Evolutionary conservation across 2,888 invertebrate species (phyloP), one percentile per base, ranked within the genome.

Genomic region (Empis livida): DNA sequence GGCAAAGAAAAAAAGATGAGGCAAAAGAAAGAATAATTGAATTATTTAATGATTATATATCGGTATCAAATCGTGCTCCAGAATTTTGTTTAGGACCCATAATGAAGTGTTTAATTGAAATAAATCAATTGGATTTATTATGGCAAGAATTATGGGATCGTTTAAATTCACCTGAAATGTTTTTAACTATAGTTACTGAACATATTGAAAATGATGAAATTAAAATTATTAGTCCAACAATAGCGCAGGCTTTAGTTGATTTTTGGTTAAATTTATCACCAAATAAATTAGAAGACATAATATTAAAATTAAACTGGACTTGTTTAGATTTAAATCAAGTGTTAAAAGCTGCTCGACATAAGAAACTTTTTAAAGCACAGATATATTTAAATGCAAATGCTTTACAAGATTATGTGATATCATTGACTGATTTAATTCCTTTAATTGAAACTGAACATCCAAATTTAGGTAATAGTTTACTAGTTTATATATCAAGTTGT

Each of bases 401-500:
- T 10, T 76, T 90, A 61, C 70, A 68, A 40, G 89, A 90, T 64
- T 90, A 80, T 59, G 75, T 80, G 1, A 75, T 80, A 17, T 85
- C 88, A 1, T 65, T 90, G 48, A 81, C 80, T 49, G 85, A 82
- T 58, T 72, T 81, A 41, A 66, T 80, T 55, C 73, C 73, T 1
- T 68, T 75, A 51, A 59, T 80, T 39, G 68, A 71, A 5, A 61
- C 70, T 1, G 61, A 68, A 15, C 67, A 68, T 3, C 67, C 71
- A 50, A 67, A 80, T 54, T 72, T 89, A 41, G 92, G 91, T 9
- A 90, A 91, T 60, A 85, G 85, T 52, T 68, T 92, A 54, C 69
- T 93, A 44, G 88, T 92, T 3, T 92, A 91, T 61, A 78, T 89
- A 30, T 88, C 86, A 52, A 88, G 89, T 54, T 91, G 91, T 60